Conservation (phyloP, 2,113 vertebrate genomes). For the Poeciliopsis retropinna region DNA sequence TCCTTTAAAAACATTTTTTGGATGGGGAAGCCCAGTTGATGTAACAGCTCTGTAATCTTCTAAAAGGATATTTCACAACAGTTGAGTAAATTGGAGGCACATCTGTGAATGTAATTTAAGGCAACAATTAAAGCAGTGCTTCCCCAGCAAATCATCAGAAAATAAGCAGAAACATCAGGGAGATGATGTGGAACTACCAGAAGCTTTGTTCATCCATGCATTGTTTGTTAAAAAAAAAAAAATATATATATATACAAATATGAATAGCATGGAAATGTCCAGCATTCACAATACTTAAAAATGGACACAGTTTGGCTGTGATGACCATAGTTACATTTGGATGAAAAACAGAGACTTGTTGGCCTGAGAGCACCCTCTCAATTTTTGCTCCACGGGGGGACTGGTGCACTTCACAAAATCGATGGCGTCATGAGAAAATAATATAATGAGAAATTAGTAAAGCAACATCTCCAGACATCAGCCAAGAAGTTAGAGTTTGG, state of each 20-base stretch:
- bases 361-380: too few species aligned
- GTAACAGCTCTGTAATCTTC: not conserved
- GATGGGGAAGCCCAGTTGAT: not conserved
- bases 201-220: not conserved
- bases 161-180: not conserved
- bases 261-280: not conserved
- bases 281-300: not conserved
- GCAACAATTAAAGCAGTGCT: not conserved
- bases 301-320: not conserved
- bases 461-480: too few species aligned
- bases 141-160: not conserved
- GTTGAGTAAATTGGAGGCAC: not conserved
- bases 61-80: not conserved
- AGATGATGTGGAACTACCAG: not conserved
- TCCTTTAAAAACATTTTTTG: not conserved
- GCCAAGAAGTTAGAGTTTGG: too few species aligned
- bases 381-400: too few species aligned
- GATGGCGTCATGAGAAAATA: too few species aligned
- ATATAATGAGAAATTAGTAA: too few species aligned
- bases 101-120: not conserved
- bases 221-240: not conserved
- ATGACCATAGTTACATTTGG: too few species aligned
- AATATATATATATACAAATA: not conserved
- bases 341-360: too few species aligned
- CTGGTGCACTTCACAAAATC: too few species aligned